Evolutionary conservation across 2,113 vertebrate species (phyloP), one percentile per base, ranked within the genome.

Genomic region (Montifringilla adamsi): DNA sequence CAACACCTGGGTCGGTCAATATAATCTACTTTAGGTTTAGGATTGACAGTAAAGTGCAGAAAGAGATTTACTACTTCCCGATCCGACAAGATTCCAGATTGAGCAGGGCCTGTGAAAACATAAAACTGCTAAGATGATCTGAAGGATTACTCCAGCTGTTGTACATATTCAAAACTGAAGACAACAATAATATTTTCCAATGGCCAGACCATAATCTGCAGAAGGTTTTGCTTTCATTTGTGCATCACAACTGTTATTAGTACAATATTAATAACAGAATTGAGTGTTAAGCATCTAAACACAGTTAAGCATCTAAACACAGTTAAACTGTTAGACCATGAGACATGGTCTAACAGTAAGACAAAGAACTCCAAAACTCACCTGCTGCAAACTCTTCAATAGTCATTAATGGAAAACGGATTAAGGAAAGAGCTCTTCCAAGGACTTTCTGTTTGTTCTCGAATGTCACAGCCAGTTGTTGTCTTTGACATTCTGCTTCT

Each of bases 21-120:
- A 97, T 99, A 99, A 91, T 99, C 98, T 88, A 99, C 99, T 90
- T 99, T 98, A 52, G 99, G 99, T 96, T 99, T 99, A 93, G 99
- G 99, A 94, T 99, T 99, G 97, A 99, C 99, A 89, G 99, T 99
- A 98, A 99, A 99, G 98, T 99, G 99, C 96, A 99, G 98, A 97
- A 99, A 99, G 96, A 99, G 98, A 97, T 99, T 99, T 93, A 99
- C 99, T 96, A 99, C 98, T 97, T 99, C 99, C 90, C 99, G 98
- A 97, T 99, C 99, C 75, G 98, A 99, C 96, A 99, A 96, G 97
- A 99, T 99, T 95, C 99, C 99, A 98, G 98, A 99, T 63, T 99
- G 99, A 98, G 99, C 99, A 98, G 99, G 99, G 94, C 99, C 99
- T 99, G 97, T 90, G 94, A 94, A 98, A 98, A 97, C 96, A 98